These are phyloP conservation scores for Perca fluviatilis DNA, from an alignment of 2,113 vertebrate genomes.

Conservation along the genomic window DNA sequence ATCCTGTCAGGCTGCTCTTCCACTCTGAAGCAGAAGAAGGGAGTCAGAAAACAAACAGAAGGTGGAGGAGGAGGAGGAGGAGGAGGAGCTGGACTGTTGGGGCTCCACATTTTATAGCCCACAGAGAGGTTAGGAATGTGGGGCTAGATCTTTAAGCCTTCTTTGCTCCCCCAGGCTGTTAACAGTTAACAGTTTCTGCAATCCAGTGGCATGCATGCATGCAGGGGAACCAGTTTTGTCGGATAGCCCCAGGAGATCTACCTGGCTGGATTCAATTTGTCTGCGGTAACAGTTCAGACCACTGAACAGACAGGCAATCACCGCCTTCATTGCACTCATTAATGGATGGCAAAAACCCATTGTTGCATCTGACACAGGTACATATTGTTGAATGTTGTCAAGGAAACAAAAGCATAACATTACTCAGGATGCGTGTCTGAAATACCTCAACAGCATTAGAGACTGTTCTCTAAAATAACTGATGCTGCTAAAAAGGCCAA, in stretches of 20 bases:
- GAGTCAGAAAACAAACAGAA: constrained; percentile 77
- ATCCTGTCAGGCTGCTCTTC: constrained; percentile 65
- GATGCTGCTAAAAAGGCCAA: not conserved
- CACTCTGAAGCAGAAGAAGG: constrained; percentile 72
- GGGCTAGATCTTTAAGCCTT: constrained; percentile 58
- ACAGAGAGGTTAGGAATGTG: constrained; percentile 76
- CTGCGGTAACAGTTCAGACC: constrained; percentile 22
- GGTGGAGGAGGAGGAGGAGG: constrained; percentile 45
- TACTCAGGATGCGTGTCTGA: not conserved
- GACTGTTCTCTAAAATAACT: not conserved
- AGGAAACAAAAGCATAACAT: not conserved
- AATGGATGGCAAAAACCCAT: not conserved
- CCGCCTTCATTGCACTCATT: not conserved
- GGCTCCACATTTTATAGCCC: constrained; percentile 72
- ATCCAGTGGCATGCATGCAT: constrained; percentile 54
- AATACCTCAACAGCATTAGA: not conserved
- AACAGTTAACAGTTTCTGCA: constrained; percentile 51
- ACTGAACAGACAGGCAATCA: not conserved
- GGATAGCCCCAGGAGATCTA: constrained; percentile 43
- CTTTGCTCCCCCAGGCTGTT: constrained; percentile 51
- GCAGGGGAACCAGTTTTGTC: constrained; percentile 69
- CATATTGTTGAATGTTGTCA: not conserved
- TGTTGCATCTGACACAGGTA: not conserved
- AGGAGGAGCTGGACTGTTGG: constrained; percentile 51
- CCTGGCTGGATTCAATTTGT: constrained; percentile 57